phyloP scores from a whole-genome alignment of 2,113 vertebrate species.

The Bubalus kerabau region DNA sequence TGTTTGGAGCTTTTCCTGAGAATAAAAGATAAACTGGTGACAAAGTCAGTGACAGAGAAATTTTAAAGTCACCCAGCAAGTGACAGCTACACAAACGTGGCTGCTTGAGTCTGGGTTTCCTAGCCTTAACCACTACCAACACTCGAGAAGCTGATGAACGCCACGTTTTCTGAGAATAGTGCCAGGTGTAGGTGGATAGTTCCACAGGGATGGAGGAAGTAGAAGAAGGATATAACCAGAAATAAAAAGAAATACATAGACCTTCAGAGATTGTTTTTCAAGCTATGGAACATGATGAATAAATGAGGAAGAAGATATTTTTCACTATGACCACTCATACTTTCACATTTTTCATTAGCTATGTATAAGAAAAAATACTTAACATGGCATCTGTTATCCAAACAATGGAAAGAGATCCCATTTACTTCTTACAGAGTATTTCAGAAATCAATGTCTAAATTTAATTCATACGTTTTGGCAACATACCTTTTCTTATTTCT shows the following conservation, averaged over 20 bases:
- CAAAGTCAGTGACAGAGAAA: not conserved
- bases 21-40: not conserved
- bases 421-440: not conserved
- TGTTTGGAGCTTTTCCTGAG: not conserved
- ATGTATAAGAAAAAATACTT: not conserved
- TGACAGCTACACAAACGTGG: not conserved
- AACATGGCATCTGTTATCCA: not conserved
- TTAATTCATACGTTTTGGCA: not conserved
- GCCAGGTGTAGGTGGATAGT: not conserved
- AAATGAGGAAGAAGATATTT: not conserved
- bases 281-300: not conserved
- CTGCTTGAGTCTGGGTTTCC: not conserved
- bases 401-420: not conserved
- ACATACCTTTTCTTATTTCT: constrained; percentile 86
- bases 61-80: not conserved
- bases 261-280: not conserved
- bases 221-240: not conserved
- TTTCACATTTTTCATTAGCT: not conserved
- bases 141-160: not conserved
- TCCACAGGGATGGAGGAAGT: not conserved
- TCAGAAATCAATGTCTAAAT: not conserved
- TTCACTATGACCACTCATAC: not conserved
- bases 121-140: not conserved
- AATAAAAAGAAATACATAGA: not conserved
- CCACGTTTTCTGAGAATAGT: not conserved